Percentiles rank a stretch among this genome's conserved stretches.
Evolutionary conservation across 2,888 invertebrate species (phyloP).

Genomic region (Andrena minutula): DNA sequence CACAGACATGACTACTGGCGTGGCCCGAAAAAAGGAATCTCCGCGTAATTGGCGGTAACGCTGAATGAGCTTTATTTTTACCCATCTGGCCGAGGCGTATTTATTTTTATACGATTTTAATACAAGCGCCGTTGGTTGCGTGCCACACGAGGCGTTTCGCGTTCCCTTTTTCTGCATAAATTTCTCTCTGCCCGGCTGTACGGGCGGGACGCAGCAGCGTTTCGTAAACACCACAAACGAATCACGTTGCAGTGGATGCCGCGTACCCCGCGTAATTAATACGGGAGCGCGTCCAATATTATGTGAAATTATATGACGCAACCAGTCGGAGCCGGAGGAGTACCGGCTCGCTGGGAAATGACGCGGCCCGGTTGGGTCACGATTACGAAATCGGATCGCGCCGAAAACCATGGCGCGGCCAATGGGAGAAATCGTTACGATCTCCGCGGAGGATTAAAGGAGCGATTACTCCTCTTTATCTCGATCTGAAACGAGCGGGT

Average conservation of each 20-base stretch:
- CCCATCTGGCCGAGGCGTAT: slow-evolving; percentile 12
- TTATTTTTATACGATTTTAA: slow-evolving; percentile 48
- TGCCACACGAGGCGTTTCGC: slow-evolving; percentile 21
- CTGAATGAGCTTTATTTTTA: slow-evolving; percentile 33
- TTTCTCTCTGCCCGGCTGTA: slow-evolving; percentile 18
- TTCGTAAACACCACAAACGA: not conserved
- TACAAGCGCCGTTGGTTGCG: slow-evolving; percentile 14
- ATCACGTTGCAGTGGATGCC: slow-evolving; percentile 21
- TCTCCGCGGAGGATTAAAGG: slow-evolving; percentile 26
- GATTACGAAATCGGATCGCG: slow-evolving; percentile 37
- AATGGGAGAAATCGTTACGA: slow-evolving; percentile 37
- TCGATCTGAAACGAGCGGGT: slow-evolving; percentile 39
- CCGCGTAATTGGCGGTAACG: slow-evolving; percentile 42
- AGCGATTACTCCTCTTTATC: slow-evolving; percentile 40
- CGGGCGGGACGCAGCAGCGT: slow-evolving; percentile 4
- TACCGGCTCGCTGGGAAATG: not conserved
- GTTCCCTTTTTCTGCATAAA: slow-evolving; percentile 37
- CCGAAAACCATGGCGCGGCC: slow-evolving; percentile 10
- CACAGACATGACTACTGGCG: not conserved
- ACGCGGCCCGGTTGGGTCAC: not conserved
- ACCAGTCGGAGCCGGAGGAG: slow-evolving; percentile 11
- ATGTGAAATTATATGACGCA: slow-evolving; percentile 43
- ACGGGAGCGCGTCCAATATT: slow-evolving; percentile 19
- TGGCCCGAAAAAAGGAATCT: slow-evolving; percentile 4
- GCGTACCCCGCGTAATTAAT: slow-evolving; percentile 34